Evolutionary conservation across 2,888 invertebrate genomes (phyloP).

Genomic region (Drosophila demipolita): DNA sequence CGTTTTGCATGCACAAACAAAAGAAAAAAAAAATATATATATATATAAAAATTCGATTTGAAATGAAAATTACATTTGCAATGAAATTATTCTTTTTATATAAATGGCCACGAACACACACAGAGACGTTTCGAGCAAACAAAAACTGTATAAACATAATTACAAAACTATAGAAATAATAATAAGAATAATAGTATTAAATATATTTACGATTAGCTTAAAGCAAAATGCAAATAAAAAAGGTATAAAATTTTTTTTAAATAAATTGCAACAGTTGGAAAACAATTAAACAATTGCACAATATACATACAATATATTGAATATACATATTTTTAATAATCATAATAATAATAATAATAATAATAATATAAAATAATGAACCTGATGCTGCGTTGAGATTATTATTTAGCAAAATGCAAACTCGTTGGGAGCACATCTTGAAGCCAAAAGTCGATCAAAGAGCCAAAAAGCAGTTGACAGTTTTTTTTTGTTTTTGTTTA

Average conservation of each 20-base stretch:
- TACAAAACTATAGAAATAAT: slow-evolving; percentile 29
- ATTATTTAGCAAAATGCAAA: slow-evolving; percentile 52
- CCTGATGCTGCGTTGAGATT: slow-evolving; percentile 55
- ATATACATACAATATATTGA: slow-evolving; percentile 22
- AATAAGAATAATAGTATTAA: slow-evolving; percentile 26
- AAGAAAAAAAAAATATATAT: not conserved
- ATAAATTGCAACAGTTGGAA: slow-evolving; percentile 30
- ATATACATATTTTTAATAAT: slow-evolving; percentile 24
- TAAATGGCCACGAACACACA: slow-evolving; percentile 62
- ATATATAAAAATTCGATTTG: not conserved
- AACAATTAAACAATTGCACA: slow-evolving; percentile 25
- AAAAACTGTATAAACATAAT: slow-evolving; percentile 20
- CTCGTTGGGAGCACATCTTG: slow-evolving; percentile 58
- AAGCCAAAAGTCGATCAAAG: slow-evolving; percentile 44
- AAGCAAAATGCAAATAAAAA: slow-evolving; percentile 1
- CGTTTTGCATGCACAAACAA: slow-evolving; percentile 61
- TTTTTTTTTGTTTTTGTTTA: slow-evolving; percentile 1
- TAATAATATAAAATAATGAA: slow-evolving; percentile 34
- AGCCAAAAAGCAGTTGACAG: slow-evolving; percentile 40
- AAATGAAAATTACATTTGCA: slow-evolving; percentile 58
- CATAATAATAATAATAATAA: slow-evolving; percentile 17
- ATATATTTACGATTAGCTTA: slow-evolving; percentile 15
- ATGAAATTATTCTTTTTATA: slow-evolving; percentile 29
- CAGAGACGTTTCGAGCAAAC: slow-evolving; percentile 38
- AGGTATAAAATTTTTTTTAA: slow-evolving; percentile 7